A percentile compares a stretch with the other conserved stretches of the same genome.
These are phyloP conservation scores for Halcyon senegalensis DNA, from an alignment of 2,113 vertebrate genomes.

Conservation along the genomic window DNA sequence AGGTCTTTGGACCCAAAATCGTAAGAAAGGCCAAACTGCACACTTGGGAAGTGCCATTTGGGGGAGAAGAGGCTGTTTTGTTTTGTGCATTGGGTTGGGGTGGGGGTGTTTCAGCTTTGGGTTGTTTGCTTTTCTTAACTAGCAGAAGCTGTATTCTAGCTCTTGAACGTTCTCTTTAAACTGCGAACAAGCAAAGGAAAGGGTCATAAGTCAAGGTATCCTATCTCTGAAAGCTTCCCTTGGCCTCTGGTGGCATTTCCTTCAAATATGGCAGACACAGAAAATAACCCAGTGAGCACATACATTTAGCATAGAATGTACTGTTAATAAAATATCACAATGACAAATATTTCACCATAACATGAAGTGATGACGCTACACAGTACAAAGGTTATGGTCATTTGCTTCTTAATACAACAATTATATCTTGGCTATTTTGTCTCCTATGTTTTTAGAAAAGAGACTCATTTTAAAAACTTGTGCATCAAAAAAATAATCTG, in stretches of 20 bases:
- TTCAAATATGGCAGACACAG: neutral
- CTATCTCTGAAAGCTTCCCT: neutral
- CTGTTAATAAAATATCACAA: neutral
- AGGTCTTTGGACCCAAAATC: neutral
- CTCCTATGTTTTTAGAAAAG: neutral
- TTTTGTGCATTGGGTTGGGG: neutral
- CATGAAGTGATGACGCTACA: neutral
- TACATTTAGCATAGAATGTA: neutral
- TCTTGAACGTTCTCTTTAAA: neutral
- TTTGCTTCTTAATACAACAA: neutral
- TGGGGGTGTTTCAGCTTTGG: neutral
- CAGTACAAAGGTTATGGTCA: neutral
- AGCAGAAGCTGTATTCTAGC: neutral
- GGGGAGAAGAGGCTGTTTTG: neutral
- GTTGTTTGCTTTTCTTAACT: neutral
- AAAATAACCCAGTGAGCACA: neutral
- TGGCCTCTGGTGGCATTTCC: neutral
- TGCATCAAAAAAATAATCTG: neutral
- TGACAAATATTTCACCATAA: neutral
- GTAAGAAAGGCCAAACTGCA: neutral
- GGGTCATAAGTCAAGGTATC: neutral
- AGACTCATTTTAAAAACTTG: neutral
- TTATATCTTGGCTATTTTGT: neutral
- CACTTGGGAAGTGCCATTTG: neutral
- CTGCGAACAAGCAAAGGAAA: neutral